Base-by-base conservation (phyloP, 2,113 vertebrate species). In the Macrotus californicus region DNA sequence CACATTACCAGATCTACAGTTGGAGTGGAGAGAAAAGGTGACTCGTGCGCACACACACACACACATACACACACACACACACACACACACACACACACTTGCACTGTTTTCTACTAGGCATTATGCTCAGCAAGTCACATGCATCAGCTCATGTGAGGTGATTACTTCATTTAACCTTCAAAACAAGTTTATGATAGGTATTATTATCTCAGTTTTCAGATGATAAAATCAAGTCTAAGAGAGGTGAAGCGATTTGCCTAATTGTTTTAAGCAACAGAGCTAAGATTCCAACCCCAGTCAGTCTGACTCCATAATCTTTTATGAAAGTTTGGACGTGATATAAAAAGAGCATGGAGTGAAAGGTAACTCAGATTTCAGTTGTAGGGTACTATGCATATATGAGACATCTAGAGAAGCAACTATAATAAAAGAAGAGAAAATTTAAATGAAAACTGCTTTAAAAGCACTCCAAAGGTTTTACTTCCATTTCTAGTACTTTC, bases 161-260 rank as follows among this genome's bases (percentile, higher is more conserved):
- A 95, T 95, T 96, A 96, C 72, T 94, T 81, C 61, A 91, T 29
- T 86, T 96, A 87, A 46, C 83, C 89, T 93, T 89, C 69, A 81
- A n/a, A 92, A 95, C 95, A 96, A 66, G 77, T 94, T 84, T 88
- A 24, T 94, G 70, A 56, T n/a, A 94, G 85, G 70, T 39, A 94
- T 91, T 89, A 94, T 94, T 92, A 94, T 61, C 93, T 82, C 76
- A 75, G 61, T 56, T 73, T 95, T 94, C 64, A 72, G 82, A 79
- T 96, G 96, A 97, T 97, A 97, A 96, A 95, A 97, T 95, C 79
- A 52, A 96, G 81, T 83, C 82, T 92, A 61, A 72, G 92, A 92
- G 50, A 76, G 34, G 81, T 85, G 15, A 96, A 94, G 36, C 46
- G 83, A 96, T 87, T 96, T 95, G 52, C 88, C 61, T 91, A 85